Percentiles rank a stretch among this genome's conserved stretches.
Evolutionary conservation across 2,797 vertebrate genomes (phyloP).

Genomic region (Chiroxiphia lanceolata): DNA sequence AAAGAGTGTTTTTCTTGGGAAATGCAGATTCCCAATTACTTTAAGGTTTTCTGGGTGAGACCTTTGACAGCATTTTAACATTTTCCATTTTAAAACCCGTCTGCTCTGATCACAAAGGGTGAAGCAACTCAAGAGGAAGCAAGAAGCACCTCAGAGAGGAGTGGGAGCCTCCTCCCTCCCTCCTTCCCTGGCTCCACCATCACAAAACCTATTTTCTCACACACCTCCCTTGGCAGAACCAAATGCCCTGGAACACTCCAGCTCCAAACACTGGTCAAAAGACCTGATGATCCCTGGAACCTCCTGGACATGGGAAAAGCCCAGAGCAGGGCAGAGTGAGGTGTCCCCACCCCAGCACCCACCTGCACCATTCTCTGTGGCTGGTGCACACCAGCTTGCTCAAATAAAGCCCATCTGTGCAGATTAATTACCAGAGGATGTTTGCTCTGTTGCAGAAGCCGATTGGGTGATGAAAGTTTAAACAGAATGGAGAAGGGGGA

Average conservation of each 20-base stretch:
- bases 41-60: neutral
- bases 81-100: neutral
- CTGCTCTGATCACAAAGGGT: neutral
- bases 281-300: neutral
- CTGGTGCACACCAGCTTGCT: neutral
- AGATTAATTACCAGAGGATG: neutral
- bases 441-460: conserved; percentile 9
- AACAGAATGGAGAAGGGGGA: neutral
- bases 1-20: accelerated
- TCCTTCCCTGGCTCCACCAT: neutral
- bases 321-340: neutral
- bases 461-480: conserved; percentile 2
- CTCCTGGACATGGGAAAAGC: neutral
- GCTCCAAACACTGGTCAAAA: neutral
- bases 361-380: neutral
- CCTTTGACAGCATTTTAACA: neutral
- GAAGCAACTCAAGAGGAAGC: neutral
- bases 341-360: neutral
- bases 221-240: accelerated
- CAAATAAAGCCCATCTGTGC: conserved; percentile 56
- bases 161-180: neutral
- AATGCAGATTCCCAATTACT: neutral
- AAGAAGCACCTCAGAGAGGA: neutral
- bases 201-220: neutral
- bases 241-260: neutral